Conservation (phyloP, 2,888 invertebrate genomes). For the Heliconius aoede region DNA sequence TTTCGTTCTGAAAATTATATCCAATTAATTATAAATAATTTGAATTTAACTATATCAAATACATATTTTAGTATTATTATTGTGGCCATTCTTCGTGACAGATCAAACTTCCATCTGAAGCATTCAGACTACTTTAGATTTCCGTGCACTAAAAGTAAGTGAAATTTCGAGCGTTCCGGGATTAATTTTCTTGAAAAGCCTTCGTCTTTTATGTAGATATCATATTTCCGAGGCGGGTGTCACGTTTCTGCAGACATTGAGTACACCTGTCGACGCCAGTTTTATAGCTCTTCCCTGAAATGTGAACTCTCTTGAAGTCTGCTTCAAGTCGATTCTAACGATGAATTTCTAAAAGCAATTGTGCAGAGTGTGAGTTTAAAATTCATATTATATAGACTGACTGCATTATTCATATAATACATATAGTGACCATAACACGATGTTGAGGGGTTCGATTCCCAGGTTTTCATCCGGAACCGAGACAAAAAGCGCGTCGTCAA, state of each 20-base stretch:
- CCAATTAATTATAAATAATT: background rate
- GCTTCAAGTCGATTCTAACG: slow-evolving; percentile 44
- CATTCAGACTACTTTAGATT: slow-evolving; percentile 9
- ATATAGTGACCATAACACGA: no score
- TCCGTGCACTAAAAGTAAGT: slow-evolving; percentile 34
- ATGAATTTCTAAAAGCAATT: slow-evolving; percentile 43
- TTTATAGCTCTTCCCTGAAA: slow-evolving; percentile 50
- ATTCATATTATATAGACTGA: background rate
- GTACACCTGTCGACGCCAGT: slow-evolving; percentile 49
- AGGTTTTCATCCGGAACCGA: no score
- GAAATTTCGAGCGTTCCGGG: slow-evolving; percentile 33
- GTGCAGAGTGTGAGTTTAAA: slow-evolving; percentile 29
- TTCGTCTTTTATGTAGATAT: slow-evolving; percentile 46
- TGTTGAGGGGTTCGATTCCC: no score
- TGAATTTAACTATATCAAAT: background rate
- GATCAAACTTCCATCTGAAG: background rate
- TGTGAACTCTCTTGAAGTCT: slow-evolving; percentile 46
- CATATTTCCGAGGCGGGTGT: slow-evolving; percentile 46
- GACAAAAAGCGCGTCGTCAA: no score
- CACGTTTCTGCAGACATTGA: slow-evolving; percentile 47
- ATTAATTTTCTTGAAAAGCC: slow-evolving; percentile 41
- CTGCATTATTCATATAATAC: no score
- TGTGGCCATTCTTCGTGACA: background rate
- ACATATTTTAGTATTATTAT: no score
- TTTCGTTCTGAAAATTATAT: background rate